Base-by-base conservation (phyloP, 2,888 invertebrate genomes). In the Pherbina coryleti region DNA sequence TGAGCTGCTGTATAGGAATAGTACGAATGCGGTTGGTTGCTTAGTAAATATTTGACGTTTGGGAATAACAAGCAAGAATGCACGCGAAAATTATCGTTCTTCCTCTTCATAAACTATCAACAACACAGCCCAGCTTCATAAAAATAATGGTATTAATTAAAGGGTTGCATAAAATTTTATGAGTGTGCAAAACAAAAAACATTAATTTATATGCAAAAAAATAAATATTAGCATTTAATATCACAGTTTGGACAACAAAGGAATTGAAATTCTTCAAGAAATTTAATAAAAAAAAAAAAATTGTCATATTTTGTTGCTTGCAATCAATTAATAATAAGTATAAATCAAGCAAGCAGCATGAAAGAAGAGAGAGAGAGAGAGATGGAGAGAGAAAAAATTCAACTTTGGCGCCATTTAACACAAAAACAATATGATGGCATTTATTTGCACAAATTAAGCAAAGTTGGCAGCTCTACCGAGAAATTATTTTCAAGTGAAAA, bases 381-480 rank as follows among this genome's bases (percentile, higher is more conserved):
- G 1, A 37, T 37, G 8, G 1, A 7, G 1, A 37, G 4, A 37
- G 1, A 37, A 37, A 37, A 4, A 37, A 1, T 8, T 37, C 5
- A 37, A 37, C 37, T 5, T 22, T n/a, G n/a, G 55, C 55, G n/a
- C n/a, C n/a, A 55, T 19, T 7, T 19, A n/a, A 22, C 55, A 3
- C 22, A 55, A 19, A 71, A 71, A 55, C 71, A 55, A 55, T 71
- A 55, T 57, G 71, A 37, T 57, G 71, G 71, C 71, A 57, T 55
- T 53, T 31, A 34, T 71, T 53, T 31, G 28, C 9, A 31, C 34
- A 53, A 70, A 71, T 71, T 55, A 57, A 71, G 37, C 9, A n/a
- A 4, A 57, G 34, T 71, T 71, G 71, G 71, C 71, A 71, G 28
- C 71, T 11, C 55, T 55, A 11, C 7, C 14, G 31, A 53, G 14